Evolutionary conservation across 2,113 vertebrate species (phyloP).

Genomic region (Rutilus rutilus): DNA sequence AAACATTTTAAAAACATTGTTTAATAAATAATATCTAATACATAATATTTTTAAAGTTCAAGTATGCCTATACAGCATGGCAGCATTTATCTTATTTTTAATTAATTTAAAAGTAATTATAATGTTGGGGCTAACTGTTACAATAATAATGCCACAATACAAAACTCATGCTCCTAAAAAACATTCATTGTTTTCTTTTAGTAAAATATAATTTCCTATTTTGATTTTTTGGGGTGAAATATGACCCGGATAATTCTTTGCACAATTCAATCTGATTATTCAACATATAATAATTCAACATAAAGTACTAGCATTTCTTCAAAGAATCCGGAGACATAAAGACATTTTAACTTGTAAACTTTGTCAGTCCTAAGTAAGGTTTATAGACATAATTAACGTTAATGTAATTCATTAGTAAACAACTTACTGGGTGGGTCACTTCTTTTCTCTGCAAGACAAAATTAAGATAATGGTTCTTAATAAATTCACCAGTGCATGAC

Average conservation of each 20-base stretch:
- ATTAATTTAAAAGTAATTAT: too few species aligned
- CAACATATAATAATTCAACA: background rate
- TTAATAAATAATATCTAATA: too few species aligned
- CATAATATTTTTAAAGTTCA: too few species aligned
- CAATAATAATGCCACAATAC: too few species aligned
- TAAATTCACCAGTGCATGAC: background rate
- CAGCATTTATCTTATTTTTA: too few species aligned
- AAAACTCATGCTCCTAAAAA: too few species aligned
- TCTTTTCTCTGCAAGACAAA: conserved; percentile 82
- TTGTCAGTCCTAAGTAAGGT: background rate
- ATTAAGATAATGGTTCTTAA: conserved; percentile 57
- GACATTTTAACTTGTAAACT: background rate
- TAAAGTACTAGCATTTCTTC: background rate
- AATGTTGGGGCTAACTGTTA: too few species aligned
- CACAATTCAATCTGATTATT: background rate
- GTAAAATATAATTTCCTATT: background rate
- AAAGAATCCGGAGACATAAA: background rate
- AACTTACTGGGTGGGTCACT: conserved; percentile 78
- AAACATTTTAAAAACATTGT: too few species aligned
- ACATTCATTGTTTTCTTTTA: too few species aligned
- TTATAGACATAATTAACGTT: background rate
- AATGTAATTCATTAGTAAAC: background rate
- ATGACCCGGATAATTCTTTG: background rate
- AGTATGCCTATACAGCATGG: too few species aligned
- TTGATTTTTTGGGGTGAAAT: too few species aligned